Evolutionary conservation across 2,888 invertebrate genomes (phyloP).

Genomic region (Osmoderma eremita): DNA sequence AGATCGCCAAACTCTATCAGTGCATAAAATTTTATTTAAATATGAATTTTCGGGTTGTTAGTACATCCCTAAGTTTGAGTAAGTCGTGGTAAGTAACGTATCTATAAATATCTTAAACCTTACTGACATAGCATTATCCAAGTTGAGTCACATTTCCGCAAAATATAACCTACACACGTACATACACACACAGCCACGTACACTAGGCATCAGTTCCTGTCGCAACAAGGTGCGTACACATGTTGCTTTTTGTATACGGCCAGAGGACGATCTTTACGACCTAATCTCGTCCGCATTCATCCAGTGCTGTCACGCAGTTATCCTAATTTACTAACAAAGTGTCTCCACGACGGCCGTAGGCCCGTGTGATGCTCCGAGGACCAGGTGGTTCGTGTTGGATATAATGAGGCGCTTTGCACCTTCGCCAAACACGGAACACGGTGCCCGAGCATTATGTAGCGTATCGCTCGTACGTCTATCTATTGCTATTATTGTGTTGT

Average conservation of each 20-base stretch:
- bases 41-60: too few relatives aligned
- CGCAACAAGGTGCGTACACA: conserved; percentile 40
- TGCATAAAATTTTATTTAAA: too few relatives aligned
- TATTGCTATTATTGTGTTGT: conserved; percentile 29
- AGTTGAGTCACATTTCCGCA: conserved; percentile 27
- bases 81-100: not conserved
- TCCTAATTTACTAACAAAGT: conserved; percentile 54
- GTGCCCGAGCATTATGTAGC: too few relatives aligned
- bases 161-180: conserved; percentile 7
- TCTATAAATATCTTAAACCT: conserved; percentile 5
- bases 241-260: conserved; percentile 29
- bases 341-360: conserved; percentile 40
- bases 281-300: conserved; percentile 41
- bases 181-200: not conserved
- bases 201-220: conserved; percentile 21
- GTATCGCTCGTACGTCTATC: not conserved
- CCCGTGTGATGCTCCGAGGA: conserved; percentile 39
- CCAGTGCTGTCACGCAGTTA: conserved; percentile 52
- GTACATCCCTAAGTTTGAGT: too few relatives aligned
- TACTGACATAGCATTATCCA: conserved; percentile 11
- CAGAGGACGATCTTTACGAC: conserved; percentile 32
- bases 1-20: too few relatives aligned
- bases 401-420: conserved; percentile 56
- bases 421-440: conserved; percentile 42
- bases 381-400: conserved; percentile 58